Evolutionary conservation across 2,797 vertebrate species (phyloP), one percentile per base, ranked within the genome.

Genomic region (Knipowitschia caucasica): DNA sequence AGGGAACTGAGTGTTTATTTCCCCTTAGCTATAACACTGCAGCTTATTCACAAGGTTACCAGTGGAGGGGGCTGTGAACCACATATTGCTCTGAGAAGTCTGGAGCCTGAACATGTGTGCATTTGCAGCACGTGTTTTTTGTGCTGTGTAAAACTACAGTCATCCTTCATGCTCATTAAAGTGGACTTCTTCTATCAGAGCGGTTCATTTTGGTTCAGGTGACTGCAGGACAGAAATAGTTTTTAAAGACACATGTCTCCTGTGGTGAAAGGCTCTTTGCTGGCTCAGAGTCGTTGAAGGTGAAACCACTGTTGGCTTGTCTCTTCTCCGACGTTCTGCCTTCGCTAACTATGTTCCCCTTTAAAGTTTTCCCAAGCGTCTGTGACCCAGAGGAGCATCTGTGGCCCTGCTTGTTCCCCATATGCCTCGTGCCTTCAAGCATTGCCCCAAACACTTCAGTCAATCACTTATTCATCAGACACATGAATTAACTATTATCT

Each of bases 1-100:
- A 69, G 69, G 68, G 76, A 71, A 67, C 50, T 34, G 68, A 75
- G 54, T 66, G 58, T 66, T 77, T 62, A 62, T 61, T 68, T 71
- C 67, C 70, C 62, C 46, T 73, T 50, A 62, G 73, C 52, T 44
- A 51, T 45, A 29, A 52, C 43, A 43, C 24, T 44, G 53, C 38
- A 39, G 54, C 30, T 78, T 63, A 43, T 77, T 78, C 67, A 49
- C 17, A n/a, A 17, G 15, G 51, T 42, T 45, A 31, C 82, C 85
- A 86, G 78, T 73, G 86, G 86, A 87, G 86, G 85, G 81, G 44
- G 84, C 83, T 75, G 67, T 80, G 77, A 80, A 55, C 75, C 80
- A 82, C 83, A 43, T 49, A n/a, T 60, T 68, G 71, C 67, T 75
- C 58, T 25, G 3, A 29, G 53, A 62, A 40, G 45, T 53, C 56